Evolutionary conservation across 2,797 vertebrate genomes (phyloP), one percentile per base, ranked within the genome.

Genomic region (Chrosomus eos): DNA sequence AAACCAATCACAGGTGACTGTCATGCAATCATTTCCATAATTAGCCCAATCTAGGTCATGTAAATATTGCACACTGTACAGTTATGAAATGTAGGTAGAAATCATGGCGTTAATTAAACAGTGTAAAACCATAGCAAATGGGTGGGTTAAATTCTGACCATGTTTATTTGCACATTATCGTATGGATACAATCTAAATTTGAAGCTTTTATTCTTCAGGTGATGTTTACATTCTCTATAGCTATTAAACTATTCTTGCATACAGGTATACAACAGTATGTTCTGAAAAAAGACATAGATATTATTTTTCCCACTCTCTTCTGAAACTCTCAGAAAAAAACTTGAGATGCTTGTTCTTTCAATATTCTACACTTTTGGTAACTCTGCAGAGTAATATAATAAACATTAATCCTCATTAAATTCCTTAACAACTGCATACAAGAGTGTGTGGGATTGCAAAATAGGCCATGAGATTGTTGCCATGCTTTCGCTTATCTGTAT

Each of bases 11-110:
- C 9, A 75, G 58, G 53, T 70, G 28, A 77, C 28, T 77, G 36
- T 73, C 68, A 73, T 67, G 40, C 48, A 38, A 55, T 68, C 53
- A 83, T 87, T 80, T 82, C 11, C 64, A 48, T 33, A 62, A 75
- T 70, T 40, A 45, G 51, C 53, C 6, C 38, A 71, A 64, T 62
- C 48, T 76, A 77, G 66, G n/a, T 67, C 19, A 72, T 64, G 60
- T 23, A 51, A 72, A 67, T 64, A 70, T 33, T 62, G 23, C 64
- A 86, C 75, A 72, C 2, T 36, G 14, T 21, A 36, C 18, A 68
- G n/a, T 68, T 79, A 62, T 64, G 23, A 19, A 67, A 67, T 53
- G 21, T 43, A 33, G 18, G 36, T 5, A 78, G 70, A 73, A 74
- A 67, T 71, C 43, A 40, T 26, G 10, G 26, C 38, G 67, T 21